phyloP scores from a whole-genome alignment of 2,888 invertebrate species.

The Linnaemya tessellans region DNA sequence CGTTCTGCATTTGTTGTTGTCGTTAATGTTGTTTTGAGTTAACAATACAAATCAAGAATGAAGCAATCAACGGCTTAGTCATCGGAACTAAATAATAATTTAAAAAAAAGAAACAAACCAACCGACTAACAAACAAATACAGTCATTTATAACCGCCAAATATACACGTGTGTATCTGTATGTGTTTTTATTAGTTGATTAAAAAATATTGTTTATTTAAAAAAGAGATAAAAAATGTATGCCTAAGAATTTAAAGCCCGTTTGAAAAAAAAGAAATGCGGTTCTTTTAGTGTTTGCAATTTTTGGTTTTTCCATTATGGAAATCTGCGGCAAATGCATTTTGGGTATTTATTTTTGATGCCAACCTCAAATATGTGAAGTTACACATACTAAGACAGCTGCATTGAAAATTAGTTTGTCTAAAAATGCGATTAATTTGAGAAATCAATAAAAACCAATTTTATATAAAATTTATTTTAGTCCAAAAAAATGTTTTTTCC shows the following conservation, averaged over 20 bases:
- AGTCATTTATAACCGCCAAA: not conserved
- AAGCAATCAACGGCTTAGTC: conserved; percentile 23
- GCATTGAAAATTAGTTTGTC: no score
- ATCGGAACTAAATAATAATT: conserved; percentile 17
- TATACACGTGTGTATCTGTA: not conserved
- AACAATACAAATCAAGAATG: not conserved
- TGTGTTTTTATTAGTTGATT: not conserved
- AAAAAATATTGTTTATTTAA: not conserved
- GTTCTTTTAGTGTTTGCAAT: no score
- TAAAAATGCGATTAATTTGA: no score
- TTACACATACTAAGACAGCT: no score
- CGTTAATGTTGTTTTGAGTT: conserved; percentile 14
- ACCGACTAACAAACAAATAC: not conserved
- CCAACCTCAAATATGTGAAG: no score
- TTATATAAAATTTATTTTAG: no score
- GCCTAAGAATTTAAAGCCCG: not conserved
- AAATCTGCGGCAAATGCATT: no score
- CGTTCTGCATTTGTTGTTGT: not conserved
- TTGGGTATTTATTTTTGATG: no score
- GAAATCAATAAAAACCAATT: no score
- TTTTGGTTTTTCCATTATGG: no score
- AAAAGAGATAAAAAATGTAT: not conserved
- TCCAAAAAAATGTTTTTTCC: no score
- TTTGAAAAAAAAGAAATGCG: not conserved
- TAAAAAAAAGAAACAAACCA: no score